These are phyloP conservation scores for Etheostoma cragini DNA, from an alignment of 2,113 vertebrate species.

Conservation along the genomic window DNA sequence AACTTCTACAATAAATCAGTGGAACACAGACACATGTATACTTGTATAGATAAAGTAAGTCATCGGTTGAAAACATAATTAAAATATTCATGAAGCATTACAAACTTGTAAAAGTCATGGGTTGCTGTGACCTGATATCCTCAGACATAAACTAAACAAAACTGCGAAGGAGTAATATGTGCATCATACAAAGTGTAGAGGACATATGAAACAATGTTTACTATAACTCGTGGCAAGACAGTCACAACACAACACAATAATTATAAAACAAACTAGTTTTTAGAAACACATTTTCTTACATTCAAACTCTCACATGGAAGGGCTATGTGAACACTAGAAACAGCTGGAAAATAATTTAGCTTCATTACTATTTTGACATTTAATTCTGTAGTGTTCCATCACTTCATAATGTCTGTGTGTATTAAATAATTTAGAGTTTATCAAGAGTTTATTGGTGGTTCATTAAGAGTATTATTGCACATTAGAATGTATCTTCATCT, in stretches of 20 bases:
- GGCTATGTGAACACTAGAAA: background rate
- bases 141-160: background rate
- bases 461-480: conserved; percentile 1
- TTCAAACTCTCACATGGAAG: background rate
- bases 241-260: background rate
- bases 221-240: background rate
- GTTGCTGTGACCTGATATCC: background rate
- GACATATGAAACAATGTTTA: background rate
- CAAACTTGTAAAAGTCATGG: background rate
- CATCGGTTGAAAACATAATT: background rate
- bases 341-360: background rate
- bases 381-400: background rate
- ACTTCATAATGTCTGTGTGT: background rate
- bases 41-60: background rate
- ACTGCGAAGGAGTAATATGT: background rate
- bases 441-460: conserved; percentile 2
- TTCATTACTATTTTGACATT: background rate
- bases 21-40: background rate
- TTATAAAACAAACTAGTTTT: background rate
- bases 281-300: background rate
- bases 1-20: background rate
- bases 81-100: background rate
- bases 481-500: conserved; percentile 2
- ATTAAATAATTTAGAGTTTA: background rate
- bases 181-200: background rate